Evolutionary conservation across 1,140 invertebrate genomes (phyloP).

Genomic region (Geopemphigus sp.): DNA sequence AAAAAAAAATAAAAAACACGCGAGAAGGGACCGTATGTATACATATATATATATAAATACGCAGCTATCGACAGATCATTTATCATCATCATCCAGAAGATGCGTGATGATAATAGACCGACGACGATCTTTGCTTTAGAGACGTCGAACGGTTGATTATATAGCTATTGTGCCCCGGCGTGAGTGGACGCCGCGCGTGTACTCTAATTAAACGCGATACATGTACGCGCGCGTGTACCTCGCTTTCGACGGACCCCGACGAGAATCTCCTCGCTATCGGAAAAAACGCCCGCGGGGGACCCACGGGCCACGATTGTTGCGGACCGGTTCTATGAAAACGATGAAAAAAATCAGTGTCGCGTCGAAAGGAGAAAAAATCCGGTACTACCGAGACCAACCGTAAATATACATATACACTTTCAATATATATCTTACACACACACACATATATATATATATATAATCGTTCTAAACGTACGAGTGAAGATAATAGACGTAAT

Average conservation of each 20-base stretch:
- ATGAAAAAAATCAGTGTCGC: conserved; percentile 9
- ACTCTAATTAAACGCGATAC: conserved; percentile 38
- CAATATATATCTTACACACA: too few species aligned
- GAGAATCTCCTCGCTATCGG: neutral
- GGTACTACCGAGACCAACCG: neutral
- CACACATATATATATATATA: neutral
- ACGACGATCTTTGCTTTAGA: conserved; percentile 25
- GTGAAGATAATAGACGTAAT: conserved; percentile 8
- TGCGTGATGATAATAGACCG: conserved; percentile 23
- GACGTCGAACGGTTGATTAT: conserved; percentile 19
- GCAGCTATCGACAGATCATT: conserved; percentile 15
- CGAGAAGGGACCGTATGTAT: too few species aligned
- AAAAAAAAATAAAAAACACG: too few species aligned
- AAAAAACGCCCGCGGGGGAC: too few species aligned
- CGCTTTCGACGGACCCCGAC: neutral
- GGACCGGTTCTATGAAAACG: conserved; percentile 25
- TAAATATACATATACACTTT: neutral
- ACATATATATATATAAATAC: too few species aligned
- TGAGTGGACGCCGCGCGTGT: neutral
- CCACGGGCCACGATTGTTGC: neutral
- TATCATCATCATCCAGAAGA: conserved; percentile 23
- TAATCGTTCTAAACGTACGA: neutral
- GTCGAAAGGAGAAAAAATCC: neutral
- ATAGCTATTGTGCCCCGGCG: neutral
- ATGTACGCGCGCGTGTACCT: neutral